A percentile compares a stretch with the other conserved stretches of the same genome.
Conservation (phyloP, 2,113 vertebrate genomes). For the Lophius piscatorius region DNA sequence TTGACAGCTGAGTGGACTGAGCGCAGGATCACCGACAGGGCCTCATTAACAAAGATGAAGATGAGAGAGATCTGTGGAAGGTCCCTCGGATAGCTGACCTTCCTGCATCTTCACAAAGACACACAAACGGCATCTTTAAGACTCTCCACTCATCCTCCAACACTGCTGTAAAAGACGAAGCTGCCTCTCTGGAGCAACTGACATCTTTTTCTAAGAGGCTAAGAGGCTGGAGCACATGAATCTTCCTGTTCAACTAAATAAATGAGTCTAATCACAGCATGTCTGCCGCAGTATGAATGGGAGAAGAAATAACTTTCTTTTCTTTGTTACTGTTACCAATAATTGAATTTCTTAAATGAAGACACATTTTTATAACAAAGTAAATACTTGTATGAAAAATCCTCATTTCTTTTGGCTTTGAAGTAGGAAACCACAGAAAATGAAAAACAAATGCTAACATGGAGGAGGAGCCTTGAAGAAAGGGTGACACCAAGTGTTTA, state of each 20-base stretch:
- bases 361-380: too few relatives aligned
- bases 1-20: slow-evolving; percentile 95
- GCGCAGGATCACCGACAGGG: slow-evolving; percentile 94
- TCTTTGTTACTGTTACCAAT: too few relatives aligned
- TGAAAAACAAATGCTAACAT: slow-evolving; percentile 1
- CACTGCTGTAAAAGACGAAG: slow-evolving; percentile 8
- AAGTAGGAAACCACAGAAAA: not conserved
- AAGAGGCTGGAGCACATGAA: not conserved
- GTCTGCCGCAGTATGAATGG: too few relatives aligned
- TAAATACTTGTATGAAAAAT: too few relatives aligned
- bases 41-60: slow-evolving; percentile 98
- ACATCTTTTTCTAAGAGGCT: slow-evolving; percentile 19
- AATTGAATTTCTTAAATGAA: too few relatives aligned
- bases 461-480: too few relatives aligned
- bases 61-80: slow-evolving; percentile 96
- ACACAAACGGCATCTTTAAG: slow-evolving; percentile 4
- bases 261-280: slow-evolving; percentile 7
- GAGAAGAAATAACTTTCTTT: not conserved
- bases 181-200: slow-evolving; percentile 25
- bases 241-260: slow-evolving; percentile 20
- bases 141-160: slow-evolving; percentile 5
- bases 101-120: slow-evolving; percentile 85
- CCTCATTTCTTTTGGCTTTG: not conserved
- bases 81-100: slow-evolving; percentile 87
- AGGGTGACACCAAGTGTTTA: too few relatives aligned